Conservation (phyloP, 2,113 vertebrate species). For the Rhipidura dahli region DNA sequence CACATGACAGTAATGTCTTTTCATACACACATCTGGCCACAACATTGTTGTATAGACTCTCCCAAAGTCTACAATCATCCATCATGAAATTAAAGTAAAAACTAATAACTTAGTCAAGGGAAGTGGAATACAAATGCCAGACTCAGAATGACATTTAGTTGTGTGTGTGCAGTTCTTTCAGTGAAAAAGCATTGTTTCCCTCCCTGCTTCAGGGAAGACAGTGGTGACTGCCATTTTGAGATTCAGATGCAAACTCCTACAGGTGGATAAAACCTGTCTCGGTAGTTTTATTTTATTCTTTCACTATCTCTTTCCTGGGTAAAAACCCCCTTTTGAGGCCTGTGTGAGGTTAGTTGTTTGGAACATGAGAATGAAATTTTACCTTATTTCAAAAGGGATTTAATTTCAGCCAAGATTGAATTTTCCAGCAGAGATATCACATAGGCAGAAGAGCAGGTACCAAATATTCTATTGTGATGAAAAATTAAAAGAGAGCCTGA, state of each 20-base stretch:
- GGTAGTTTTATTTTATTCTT: neutral
- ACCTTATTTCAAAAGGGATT: neutral
- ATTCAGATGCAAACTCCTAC: neutral
- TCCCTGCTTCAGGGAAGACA: neutral
- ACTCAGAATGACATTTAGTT: neutral
- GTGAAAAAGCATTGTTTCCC: neutral
- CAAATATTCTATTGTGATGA: neutral
- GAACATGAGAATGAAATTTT: neutral
- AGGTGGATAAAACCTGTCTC: neutral
- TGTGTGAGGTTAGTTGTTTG: neutral
- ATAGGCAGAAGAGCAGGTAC: neutral
- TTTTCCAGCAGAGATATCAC: neutral
- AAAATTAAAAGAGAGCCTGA: neutral
- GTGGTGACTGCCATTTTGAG: neutral
- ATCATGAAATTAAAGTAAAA: neutral
- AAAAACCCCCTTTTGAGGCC: accelerated
- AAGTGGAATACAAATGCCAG: neutral
- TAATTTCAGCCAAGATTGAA: neutral
- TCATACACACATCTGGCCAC: neutral
- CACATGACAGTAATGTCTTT: neutral
- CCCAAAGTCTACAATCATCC: neutral
- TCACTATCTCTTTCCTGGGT: neutral
- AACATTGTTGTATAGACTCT: neutral
- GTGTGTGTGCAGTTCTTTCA: neutral
- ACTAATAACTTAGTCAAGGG: neutral